phyloP scores from a whole-genome alignment of 2,113 vertebrate species.

The Saiga tatarica region DNA sequence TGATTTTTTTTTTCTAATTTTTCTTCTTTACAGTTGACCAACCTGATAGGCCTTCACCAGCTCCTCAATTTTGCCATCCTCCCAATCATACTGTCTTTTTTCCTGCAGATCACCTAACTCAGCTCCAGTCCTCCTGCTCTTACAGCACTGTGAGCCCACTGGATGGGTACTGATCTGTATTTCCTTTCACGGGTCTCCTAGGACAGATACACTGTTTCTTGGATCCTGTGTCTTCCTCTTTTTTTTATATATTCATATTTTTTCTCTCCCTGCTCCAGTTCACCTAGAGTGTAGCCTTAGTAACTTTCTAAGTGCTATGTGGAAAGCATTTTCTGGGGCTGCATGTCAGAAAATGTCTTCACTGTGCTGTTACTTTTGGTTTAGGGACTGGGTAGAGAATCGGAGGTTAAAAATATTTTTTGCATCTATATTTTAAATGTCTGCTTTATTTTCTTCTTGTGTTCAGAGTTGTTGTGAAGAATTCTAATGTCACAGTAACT shows the following conservation, averaged over 20 bases:
- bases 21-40: neutral
- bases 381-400: neutral
- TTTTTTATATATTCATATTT: neutral
- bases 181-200: neutral
- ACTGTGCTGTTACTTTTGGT: neutral
- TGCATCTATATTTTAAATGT: neutral
- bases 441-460: neutral
- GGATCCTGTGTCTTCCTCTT: neutral
- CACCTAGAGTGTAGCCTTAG: neutral
- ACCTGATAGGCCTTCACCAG: neutral
- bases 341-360: neutral
- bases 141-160: rapidly evolving
- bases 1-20: neutral
- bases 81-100: neutral
- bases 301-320: neutral
- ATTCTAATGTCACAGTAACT: neutral
- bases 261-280: neutral
- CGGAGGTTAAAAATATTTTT: neutral
- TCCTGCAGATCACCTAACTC: neutral
- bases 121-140: neutral
- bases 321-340: neutral
- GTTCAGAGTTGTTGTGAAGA: neutral
- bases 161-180: neutral
- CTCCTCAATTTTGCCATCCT: neutral
- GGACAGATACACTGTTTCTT: neutral